phyloP scores from a whole-genome alignment of 2,888 invertebrate genomes.

The Temnothorax ravouxi region DNA sequence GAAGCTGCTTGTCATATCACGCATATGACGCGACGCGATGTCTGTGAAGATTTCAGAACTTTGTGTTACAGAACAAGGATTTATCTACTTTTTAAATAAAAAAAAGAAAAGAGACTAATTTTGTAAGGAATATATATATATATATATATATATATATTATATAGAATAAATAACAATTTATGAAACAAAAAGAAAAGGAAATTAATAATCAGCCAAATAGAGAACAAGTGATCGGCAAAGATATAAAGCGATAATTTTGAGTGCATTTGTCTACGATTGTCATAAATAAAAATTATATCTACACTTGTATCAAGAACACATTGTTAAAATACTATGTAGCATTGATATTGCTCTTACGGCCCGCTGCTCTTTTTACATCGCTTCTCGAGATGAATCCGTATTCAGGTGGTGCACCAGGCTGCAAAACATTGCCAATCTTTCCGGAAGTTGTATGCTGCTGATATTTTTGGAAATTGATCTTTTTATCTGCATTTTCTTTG shows the following conservation, averaged over 20 bases:
- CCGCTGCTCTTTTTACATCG: conserved; percentile 82
- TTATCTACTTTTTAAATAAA: conserved; percentile 31
- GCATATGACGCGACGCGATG: conserved; percentile 89
- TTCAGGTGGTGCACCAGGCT: conserved; percentile 89
- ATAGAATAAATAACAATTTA: conserved; percentile 33
- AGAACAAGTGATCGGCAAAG: conserved; percentile 33
- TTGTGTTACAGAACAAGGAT: conserved; percentile 63
- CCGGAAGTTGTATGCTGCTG: conserved; percentile 42
- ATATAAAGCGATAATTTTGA: conserved; percentile 18
- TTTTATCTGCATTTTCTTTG: conserved; percentile 72
- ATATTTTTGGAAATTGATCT: conserved; percentile 55
- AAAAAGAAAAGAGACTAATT: not conserved
- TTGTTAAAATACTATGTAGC: conserved; percentile 53
- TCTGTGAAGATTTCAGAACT: conserved; percentile 84
- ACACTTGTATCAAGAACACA: not conserved
- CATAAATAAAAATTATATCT: not conserved
- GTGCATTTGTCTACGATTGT: not conserved
- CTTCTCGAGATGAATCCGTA: conserved; percentile 87
- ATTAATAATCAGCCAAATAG: conserved; percentile 40
- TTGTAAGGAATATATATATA: not conserved
- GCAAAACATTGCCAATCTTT: conserved; percentile 72
- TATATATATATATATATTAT: not conserved
- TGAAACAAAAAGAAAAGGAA: conserved; percentile 20
- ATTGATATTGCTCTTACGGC: conserved; percentile 81
- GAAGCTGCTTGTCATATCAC: conserved; percentile 90